Evolutionary conservation across 2,797 vertebrate species (phyloP), one percentile per base, ranked within the genome.

Genomic region (Anolis apletophallus): DNA sequence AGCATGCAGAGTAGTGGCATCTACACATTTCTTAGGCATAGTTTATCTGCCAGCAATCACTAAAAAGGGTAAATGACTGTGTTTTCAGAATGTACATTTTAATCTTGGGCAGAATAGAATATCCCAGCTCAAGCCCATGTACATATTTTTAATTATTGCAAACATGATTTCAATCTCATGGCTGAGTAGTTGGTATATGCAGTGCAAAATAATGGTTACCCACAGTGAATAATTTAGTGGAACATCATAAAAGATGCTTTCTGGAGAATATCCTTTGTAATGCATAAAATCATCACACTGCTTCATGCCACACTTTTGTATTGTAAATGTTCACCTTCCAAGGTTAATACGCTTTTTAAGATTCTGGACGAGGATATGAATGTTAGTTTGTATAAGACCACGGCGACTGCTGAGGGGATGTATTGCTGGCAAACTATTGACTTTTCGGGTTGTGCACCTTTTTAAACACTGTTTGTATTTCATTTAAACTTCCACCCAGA

Each of bases 111-210:
- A 90, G 52, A 86, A 85, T 10, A 81, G 68, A 34, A 86, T 81
- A 90, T 57, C 83, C 73, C 73, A 74, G 73, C 77, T 90, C 80
- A 90, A 92, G 91, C 91, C 57, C 85, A 21, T 3, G 78, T 91
- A 93, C 92, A 91, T 59, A 80, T 61, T 93, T 94, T 88, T 93
- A 95, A 95, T 95, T 94, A 94, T 91, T 85, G 86, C 84, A 86
- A 90, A 93, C 90, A 83, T 81, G 79, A 89, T 90, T 93, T 81
- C 85, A 93, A 86, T 93, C 87, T 93, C 87, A 86, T 12, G 87
- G 87, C 81, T 91, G 87, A 91, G 64, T 52, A 73, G 85, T 55
- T 85, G 80, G 52, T 79, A 3, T 91, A 85, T 46, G 76, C 79
- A 76, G 54, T 50, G 21, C 46, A 88, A 88, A 89, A 88, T n/a